Evolutionary conservation across 2,797 vertebrate species (phyloP), one percentile per base, ranked within the genome.

Genomic region (Sphenopsis melanotis): DNA sequence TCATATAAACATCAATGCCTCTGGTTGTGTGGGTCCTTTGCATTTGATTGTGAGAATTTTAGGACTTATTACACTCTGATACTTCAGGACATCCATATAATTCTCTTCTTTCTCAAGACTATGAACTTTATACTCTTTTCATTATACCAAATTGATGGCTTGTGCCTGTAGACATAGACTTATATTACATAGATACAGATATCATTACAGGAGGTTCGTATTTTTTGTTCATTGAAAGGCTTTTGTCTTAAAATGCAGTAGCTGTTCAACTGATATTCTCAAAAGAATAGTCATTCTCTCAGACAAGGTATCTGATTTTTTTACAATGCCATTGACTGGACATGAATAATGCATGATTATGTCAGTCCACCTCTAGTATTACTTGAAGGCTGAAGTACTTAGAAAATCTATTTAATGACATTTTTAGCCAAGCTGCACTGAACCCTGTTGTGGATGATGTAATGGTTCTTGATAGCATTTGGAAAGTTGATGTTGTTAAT

Each of bases 341-440:
- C 41, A 74, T 97, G 89, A 95, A 96, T 96, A 90, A 97, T 96
- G 86, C 69, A 95, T 95, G 60, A 69, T 72, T 91, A 77, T 86
- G 57, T 82, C 69, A 86, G 86, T 89, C 75, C 65, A 91, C n/a
- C 53, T 89, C 89, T 89, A 78, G 49, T 70, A 90, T 94, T 95
- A 75, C 61, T 83, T 46, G 76, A 83, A 91, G 47, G 32, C 68
- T 87, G 50, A 86, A 80, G 68, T 80, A 61, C 61, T 89, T 85
- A 72, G 64, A 78, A 81, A 89, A 92, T 82, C 29, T 75, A 75
- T 93, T 85, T 81, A 83, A 85, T 52, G 42, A 56, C 22, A 52
- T 71, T 81, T 94, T 94, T 47, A 89, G 30, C 44, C 85, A 93
- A 83, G 76, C 49, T 81, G 16, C 46, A 83, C 1, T 85, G 75